Base-by-base conservation (phyloP, 2,888 invertebrate species). In the Fragum fragum region DNA sequence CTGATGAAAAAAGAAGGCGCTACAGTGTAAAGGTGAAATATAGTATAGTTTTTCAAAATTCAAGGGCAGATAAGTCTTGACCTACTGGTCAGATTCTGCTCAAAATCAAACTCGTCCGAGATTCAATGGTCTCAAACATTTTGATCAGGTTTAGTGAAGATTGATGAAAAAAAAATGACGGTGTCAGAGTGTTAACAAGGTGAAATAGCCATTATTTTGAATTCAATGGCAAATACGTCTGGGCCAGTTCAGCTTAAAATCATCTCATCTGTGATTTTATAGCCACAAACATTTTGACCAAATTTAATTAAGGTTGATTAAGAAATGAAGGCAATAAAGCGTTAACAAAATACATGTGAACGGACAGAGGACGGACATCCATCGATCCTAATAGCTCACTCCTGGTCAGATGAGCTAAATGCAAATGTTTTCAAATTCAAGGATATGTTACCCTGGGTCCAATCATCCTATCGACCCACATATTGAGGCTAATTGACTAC, bases 111-210 rank as follows among this genome's bases (percentile, higher is more conserved):
- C 47, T 14, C 47, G 47, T 47, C 47, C 14, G 14, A 47, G 47
- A 47, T 47, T 47, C 47, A 47, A 47, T 47, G 47, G 47, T 47
- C 47, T 47, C 47, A 47, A 47, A 47, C 47, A 47, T 47, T 47
- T 47, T 47, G 7, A 47, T 5, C 47, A n/a, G 18, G 47, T 47
- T 47, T 47, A 47, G 47, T 47, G 47, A 47, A 47, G 47, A 47
- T 47, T 47, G 47, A n/a, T 47, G 47, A 47, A 47, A 9, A n/a
- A n/a, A n/a, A 14, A 47, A 47, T 47, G 47, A 18, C 14, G 47
- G 47, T n/a, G 47, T 47, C 47, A 9, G 47, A 47, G 14, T 47
- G 47, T 47, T 47, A 9, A 18, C 5, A 47, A 47, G 47, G 47
- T 47, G n/a, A 47, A 47, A 47, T n/a, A 47, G 47, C 47, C 47